Evolutionary conservation across 2,888 invertebrate species (phyloP).

Genomic region (Patella pellucida): DNA sequence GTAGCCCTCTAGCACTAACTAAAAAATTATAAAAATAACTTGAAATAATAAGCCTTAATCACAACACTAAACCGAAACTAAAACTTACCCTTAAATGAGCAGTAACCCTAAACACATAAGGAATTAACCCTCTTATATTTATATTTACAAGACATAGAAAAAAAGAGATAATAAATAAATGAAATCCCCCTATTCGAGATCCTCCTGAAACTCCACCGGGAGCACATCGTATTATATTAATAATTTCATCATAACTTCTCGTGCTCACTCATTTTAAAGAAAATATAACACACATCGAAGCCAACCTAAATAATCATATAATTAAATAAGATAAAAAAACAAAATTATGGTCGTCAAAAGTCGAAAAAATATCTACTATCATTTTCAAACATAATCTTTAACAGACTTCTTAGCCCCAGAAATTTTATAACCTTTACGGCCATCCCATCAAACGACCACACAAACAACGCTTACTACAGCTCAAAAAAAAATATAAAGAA

Average conservation of each 20-base stretch:
- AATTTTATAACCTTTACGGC: too few relatives aligned
- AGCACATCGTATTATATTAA: constrained; percentile 44
- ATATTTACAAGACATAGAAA: constrained; percentile 78
- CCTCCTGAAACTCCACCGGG: constrained; percentile 71
- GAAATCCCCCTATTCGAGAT: constrained; percentile 72
- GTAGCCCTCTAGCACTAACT: constrained; percentile 79
- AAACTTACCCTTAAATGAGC: constrained; percentile 78
- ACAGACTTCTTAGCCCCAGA: too few relatives aligned
- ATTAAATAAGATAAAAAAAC: constrained; percentile 72
- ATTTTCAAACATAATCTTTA: constrained; percentile 74
- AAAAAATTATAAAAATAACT: constrained; percentile 78
- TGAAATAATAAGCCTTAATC: constrained; percentile 78
- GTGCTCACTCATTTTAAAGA: neutral
- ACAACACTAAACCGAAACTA: constrained; percentile 77
- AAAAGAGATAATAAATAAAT: constrained; percentile 74
- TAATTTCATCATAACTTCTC: too few relatives aligned
- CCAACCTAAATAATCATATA: constrained; percentile 12
- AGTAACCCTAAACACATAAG: constrained; percentile 81
- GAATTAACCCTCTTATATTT: constrained; percentile 80
- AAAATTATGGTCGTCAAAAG: constrained; percentile 77
- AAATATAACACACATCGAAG: neutral
- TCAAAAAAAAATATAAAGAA: constrained; percentile 36
- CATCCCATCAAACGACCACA: too few relatives aligned
- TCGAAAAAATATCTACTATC: constrained; percentile 80
- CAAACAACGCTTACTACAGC: constrained; percentile 24